Percentiles rank a stretch among this genome's conserved stretches.
Evolutionary conservation across 2,888 invertebrate genomes (phyloP).

Genomic region (Drosophila pseudotakahashii): DNA sequence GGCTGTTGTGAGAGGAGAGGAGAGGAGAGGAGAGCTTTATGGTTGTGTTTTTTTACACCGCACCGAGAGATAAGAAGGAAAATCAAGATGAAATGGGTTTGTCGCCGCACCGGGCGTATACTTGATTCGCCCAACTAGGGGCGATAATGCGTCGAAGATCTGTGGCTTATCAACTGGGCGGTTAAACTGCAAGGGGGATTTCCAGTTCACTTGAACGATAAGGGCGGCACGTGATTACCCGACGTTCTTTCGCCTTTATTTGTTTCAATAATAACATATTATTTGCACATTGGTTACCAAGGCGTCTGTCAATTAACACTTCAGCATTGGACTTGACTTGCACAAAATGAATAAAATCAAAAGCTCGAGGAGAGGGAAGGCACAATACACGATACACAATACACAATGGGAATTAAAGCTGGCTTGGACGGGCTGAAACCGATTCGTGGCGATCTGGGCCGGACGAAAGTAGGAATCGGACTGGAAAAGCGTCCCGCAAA

Average conservation of each 20-base stretch:
- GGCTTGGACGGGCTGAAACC: conserved; percentile 35
- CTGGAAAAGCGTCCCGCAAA: conserved; percentile 28
- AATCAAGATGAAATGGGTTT: background rate
- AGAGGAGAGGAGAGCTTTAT: conserved; percentile 21
- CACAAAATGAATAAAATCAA: background rate
- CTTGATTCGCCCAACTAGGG: conserved; percentile 9
- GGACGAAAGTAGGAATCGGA: conserved; percentile 22
- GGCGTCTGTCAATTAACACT: conserved; percentile 33
- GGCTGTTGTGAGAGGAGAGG: conserved; percentile 12
- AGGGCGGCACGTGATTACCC: conserved; percentile 22
- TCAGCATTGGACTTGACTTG: conserved; percentile 13
- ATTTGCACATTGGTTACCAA: conserved; percentile 12
- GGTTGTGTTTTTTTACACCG: conserved; percentile 24
- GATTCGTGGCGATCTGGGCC: conserved; percentile 31
- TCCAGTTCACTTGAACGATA: conserved; percentile 1
- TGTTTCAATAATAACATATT: conserved; percentile 4
- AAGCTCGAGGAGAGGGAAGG: background rate
- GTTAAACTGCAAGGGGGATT: conserved; percentile 1
- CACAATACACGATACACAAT: background rate
- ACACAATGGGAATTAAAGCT: conserved; percentile 4
- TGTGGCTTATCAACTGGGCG: conserved; percentile 4
- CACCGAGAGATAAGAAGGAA: conserved; percentile 9
- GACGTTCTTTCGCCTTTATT: background rate
- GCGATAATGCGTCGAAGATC: background rate
- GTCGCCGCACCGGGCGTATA: conserved; percentile 19